Conservation (phyloP, 53 echinoderm and acorn worm genomes). For the Arbacia lixula region DNA sequence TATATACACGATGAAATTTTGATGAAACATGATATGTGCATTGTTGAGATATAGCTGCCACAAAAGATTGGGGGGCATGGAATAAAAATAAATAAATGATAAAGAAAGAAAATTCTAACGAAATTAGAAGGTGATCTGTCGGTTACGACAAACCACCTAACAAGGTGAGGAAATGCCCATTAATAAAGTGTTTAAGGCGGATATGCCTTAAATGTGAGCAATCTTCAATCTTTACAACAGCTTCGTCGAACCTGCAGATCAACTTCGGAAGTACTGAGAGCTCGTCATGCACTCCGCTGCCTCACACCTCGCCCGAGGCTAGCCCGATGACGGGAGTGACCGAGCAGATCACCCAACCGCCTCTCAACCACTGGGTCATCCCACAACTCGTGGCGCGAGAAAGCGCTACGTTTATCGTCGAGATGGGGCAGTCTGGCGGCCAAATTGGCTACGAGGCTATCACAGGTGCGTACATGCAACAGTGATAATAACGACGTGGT, state of each 20-base stretch:
- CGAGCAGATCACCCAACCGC: slow-evolving; percentile 7
- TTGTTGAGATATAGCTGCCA: not conserved
- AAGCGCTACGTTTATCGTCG: slow-evolving; percentile 41
- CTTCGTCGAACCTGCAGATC: slow-evolving; percentile 21
- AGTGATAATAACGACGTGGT: not conserved
- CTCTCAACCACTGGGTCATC: slow-evolving; percentile 44
- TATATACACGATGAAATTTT: too few species aligned
- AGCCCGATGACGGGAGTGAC: not conserved
- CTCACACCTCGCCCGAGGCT: not conserved
- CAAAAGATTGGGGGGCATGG: not conserved
- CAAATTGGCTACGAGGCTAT: slow-evolving; percentile 80
- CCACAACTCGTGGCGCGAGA: slow-evolving; percentile 34
- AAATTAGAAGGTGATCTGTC: too few species aligned
- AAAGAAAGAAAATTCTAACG: not conserved
- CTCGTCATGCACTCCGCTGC: slow-evolving; percentile 48
- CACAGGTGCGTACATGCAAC: slow-evolving; percentile 63
- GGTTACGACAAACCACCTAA: not conserved
- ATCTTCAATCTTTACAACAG: not conserved
- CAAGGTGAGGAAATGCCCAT: not conserved
- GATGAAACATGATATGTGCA: too few species aligned
- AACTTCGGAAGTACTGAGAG: slow-evolving; percentile 64
- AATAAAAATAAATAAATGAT: not conserved
- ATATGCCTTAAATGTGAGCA: not conserved
- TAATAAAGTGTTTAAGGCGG: not conserved
- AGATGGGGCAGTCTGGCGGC: slow-evolving; percentile 89